Conservation (phyloP, 2,113 vertebrate genomes). For the Microcebus griseorufus region DNA sequence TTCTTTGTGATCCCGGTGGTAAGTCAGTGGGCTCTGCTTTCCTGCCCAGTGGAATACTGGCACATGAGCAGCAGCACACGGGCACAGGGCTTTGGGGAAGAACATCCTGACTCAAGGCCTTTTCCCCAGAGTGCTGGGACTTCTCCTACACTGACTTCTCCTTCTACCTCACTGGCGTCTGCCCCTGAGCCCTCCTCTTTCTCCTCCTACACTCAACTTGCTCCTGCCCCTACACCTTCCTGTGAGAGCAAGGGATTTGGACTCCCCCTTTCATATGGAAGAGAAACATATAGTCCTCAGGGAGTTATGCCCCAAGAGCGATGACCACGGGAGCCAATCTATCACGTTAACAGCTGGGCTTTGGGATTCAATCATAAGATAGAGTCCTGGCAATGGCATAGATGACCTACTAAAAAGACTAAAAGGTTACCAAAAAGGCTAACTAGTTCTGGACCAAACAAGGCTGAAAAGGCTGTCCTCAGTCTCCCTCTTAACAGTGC, state of each 20-base stretch:
- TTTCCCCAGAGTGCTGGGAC: background rate
- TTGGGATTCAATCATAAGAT: background rate
- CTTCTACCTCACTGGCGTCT: too few relatives aligned
- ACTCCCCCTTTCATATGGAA: background rate
- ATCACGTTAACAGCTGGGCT: too few relatives aligned
- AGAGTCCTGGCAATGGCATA: background rate
- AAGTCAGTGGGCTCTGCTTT: slow-evolving; percentile 52
- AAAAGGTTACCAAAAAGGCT: background rate
- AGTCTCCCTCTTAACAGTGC: background rate
- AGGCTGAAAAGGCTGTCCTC: background rate
- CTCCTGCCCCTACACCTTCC: background rate
- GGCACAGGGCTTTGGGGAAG: background rate
- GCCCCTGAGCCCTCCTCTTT: too few relatives aligned
- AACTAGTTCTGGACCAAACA: background rate
- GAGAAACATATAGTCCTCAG: background rate
- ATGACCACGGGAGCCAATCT: background rate
- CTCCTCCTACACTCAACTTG: too few relatives aligned
- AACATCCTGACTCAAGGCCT: background rate
- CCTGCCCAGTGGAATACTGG: background rate
- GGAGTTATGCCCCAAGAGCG: background rate
- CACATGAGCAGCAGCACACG: rapidly evolving
- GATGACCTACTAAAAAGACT: too few relatives aligned
- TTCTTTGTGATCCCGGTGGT: slow-evolving; percentile 95
- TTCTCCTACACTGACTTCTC: background rate
- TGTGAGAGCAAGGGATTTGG: background rate